These are phyloP conservation scores for Macrosoma leucophasiata DNA, from an alignment of 2,888 invertebrate genomes.

Conservation along the genomic window DNA sequence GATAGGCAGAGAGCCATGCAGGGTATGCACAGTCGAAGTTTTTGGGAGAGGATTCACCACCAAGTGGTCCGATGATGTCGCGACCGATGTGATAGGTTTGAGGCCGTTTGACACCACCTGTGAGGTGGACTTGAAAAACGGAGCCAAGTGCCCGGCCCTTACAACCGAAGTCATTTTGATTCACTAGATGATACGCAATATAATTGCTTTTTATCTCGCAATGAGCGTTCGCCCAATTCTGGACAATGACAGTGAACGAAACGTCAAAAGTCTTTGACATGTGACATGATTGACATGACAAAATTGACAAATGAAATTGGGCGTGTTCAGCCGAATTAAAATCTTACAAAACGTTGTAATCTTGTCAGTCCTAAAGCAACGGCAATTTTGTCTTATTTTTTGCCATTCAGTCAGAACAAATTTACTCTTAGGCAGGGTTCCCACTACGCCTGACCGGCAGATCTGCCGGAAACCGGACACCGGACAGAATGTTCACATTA, in stretches of 20 bases:
- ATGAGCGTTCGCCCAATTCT: conserved; percentile 1
- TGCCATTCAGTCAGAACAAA: no score
- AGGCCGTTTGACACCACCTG: conserved; percentile 81
- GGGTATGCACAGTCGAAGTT: conserved; percentile 70
- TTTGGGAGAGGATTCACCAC: conserved; percentile 58
- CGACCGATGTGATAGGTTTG: conserved; percentile 72
- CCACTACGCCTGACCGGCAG: no score
- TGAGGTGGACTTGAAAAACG: conserved; percentile 80
- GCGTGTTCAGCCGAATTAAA: conserved; percentile 1
- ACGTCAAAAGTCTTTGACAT: conserved; percentile 6
- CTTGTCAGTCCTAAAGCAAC: no score
- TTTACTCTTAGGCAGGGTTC: no score
- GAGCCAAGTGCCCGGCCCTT: conserved; percentile 79
- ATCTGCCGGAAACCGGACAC: no score
- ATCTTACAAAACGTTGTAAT: no score
- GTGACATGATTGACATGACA: neutral
- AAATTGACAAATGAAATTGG: neutral
- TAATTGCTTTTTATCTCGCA: conserved; percentile 37
- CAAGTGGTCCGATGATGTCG: conserved; percentile 68
- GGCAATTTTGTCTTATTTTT: no score
- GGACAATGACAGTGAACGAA: neutral
- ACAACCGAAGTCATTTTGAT: conserved; percentile 80
- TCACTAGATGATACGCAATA: conserved; percentile 40
- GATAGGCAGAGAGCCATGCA: conserved; percentile 76
- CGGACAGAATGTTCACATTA: no score